These are phyloP conservation scores for Saccostrea cuccullata DNA, from an alignment of 1,140 invertebrate genomes.

Conservation along the genomic window DNA sequence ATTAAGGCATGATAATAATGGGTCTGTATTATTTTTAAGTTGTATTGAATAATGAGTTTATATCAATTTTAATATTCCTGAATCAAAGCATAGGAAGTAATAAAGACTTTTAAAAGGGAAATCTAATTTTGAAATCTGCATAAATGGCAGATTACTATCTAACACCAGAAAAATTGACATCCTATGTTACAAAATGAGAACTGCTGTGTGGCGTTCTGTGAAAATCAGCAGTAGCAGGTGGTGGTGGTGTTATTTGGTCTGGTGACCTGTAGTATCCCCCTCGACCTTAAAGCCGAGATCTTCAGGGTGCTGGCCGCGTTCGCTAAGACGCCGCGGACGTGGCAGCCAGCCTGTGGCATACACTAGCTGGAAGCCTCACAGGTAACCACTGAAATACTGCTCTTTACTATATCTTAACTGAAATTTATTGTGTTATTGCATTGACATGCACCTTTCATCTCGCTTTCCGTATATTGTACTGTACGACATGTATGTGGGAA, in stretches of 20 bases:
- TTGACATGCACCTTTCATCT: no score
- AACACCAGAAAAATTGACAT: neutral
- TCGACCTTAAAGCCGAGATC: slow-evolving; percentile 90
- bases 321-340: slow-evolving; percentile 86
- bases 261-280: slow-evolving; percentile 90
- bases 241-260: slow-evolving; percentile 89
- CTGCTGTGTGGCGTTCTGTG: slow-evolving; percentile 88
- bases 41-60: no score
- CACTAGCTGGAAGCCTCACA: slow-evolving; percentile 91
- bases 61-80: no score
- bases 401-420: no score
- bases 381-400: slow-evolving; percentile 79
- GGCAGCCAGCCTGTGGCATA: slow-evolving; percentile 90
- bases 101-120: no score
- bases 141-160: no score
- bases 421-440: no score
- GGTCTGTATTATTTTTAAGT: no score
- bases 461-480: no score
- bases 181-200: slow-evolving; percentile 84
- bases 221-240: slow-evolving; percentile 91
- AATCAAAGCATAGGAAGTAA: no score
- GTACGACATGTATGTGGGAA: neutral
- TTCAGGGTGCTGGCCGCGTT: slow-evolving; percentile 88
- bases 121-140: no score
- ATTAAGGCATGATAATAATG: no score